phyloP scores from a whole-genome alignment of 2,888 invertebrate species.

The Smittia sp. region DNA sequence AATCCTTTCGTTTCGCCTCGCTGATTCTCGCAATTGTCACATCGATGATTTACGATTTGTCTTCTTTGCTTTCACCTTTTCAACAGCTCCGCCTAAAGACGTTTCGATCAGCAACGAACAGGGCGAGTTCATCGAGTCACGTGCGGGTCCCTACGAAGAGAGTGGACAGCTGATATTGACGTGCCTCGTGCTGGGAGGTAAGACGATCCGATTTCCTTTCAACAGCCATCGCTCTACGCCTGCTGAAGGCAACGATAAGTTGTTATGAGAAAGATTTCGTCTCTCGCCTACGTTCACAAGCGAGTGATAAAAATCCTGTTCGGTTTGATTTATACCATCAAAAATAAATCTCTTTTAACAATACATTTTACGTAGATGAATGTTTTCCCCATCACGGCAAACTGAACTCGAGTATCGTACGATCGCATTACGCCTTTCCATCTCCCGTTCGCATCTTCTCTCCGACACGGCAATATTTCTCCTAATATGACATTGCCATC shows the following conservation, averaged over 20 bases:
- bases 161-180: constrained; percentile 67
- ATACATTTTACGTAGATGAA: neutral
- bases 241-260: neutral
- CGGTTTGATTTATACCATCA: constrained; percentile 22
- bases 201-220: constrained; percentile 46
- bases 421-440: neutral
- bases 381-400: neutral
- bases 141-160: constrained; percentile 71
- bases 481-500: constrained; percentile 16
- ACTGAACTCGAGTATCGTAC: neutral
- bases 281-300: neutral
- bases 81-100: constrained; percentile 65
- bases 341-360: constrained; percentile 30
- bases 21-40: neutral
- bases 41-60: neutral
- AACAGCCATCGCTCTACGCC: too few species aligned
- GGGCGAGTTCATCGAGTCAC: constrained; percentile 59
- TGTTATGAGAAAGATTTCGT: neutral
- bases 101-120: constrained; percentile 68
- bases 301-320: constrained; percentile 25
- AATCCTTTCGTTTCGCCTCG: neutral
- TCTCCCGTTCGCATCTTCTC: neutral
- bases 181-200: constrained; percentile 71
- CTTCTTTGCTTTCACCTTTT: constrained; percentile 47
- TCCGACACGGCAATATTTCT: neutral